Evolutionary conservation across 2,797 vertebrate species (phyloP).

Genomic region (Lithobates sylvaticus): DNA sequence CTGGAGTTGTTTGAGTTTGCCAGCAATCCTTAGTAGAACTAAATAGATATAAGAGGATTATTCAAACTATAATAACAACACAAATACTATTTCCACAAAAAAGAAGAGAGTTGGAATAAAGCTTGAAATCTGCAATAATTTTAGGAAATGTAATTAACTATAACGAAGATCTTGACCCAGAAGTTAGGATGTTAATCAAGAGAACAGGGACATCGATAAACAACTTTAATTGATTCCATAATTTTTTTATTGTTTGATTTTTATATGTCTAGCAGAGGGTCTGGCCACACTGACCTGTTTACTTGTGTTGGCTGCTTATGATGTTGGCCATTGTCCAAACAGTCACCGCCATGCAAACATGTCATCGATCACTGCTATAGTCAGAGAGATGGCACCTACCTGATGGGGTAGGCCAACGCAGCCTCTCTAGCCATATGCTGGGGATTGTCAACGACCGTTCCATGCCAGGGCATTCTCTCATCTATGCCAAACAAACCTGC

Average conservation of each 20-base stretch:
- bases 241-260: constrained; percentile 29
- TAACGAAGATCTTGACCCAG: constrained; percentile 2
- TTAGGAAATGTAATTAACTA: neutral
- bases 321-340: constrained; percentile 82
- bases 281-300: constrained; percentile 76
- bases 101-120: neutral
- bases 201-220: neutral
- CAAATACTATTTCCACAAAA: neutral
- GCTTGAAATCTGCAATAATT: neutral
- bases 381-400: constrained; percentile 90
- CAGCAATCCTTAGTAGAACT: neutral
- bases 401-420: constrained; percentile 89
- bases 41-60: neutral
- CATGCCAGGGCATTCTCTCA: constrained; percentile 85
- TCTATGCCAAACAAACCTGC: constrained; percentile 78
- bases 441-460: constrained; percentile 90
- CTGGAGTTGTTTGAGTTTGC: neutral
- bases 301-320: constrained; percentile 76
- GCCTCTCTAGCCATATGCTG: constrained; percentile 95
- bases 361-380: constrained; percentile 84
- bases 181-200: constrained; percentile 8
- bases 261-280: constrained; percentile 71
- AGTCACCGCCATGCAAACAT: constrained; percentile 79
- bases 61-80: neutral
- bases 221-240: constrained; percentile 27